Evolutionary conservation across 2,113 vertebrate species (phyloP).

Genomic region (Pontoporia blainvillei): DNA sequence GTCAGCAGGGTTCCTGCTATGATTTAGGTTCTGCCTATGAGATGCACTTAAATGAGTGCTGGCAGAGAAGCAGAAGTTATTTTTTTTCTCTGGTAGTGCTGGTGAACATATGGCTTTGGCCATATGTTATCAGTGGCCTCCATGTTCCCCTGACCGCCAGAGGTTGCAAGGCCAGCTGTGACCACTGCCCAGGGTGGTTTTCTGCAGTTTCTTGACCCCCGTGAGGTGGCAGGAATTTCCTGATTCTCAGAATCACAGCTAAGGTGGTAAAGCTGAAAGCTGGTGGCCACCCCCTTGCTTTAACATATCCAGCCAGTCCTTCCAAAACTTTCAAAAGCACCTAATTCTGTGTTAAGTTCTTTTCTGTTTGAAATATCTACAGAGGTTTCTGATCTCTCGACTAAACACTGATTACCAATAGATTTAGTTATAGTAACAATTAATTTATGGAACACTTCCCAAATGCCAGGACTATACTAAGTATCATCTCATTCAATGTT

Average conservation of each 20-base stretch:
- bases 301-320: neutral
- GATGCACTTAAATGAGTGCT: neutral
- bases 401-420: neutral
- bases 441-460: neutral
- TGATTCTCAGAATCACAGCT: neutral
- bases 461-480: neutral
- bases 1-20: neutral
- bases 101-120: neutral
- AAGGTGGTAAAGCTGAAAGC: neutral
- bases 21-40: neutral
- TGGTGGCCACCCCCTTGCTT: neutral
- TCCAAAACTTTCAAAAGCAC: neutral
- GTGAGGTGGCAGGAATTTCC: neutral
- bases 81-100: neutral
- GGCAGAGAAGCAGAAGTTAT: neutral
- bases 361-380: neutral
- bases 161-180: neutral
- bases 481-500: neutral
- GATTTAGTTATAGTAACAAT: neutral
- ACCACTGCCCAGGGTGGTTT: neutral
- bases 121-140: neutral
- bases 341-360: neutral
- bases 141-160: neutral
- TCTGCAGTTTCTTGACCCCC: constrained; percentile 11
- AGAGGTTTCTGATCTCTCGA: neutral